phyloP scores from a whole-genome alignment of 2,888 invertebrate species.

The Caradrina kadenii region DNA sequence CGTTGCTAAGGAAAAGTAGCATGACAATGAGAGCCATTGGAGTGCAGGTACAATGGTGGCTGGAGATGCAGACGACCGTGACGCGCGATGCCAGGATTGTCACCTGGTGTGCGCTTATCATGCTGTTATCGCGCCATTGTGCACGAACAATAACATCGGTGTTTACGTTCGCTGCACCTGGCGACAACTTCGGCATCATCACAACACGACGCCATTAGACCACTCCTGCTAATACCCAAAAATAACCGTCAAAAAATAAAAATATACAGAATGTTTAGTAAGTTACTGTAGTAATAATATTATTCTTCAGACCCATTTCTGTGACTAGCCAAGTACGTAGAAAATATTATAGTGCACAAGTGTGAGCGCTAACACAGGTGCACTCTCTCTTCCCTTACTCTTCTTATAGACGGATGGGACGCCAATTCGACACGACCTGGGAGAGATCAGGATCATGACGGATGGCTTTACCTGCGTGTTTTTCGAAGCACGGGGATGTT shows the following conservation, averaged over 20 bases:
- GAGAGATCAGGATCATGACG: too few species aligned
- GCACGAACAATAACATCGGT: slow-evolving; percentile 63
- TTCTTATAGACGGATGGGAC: too few species aligned
- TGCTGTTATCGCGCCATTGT: slow-evolving; percentile 69
- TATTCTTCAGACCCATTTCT: too few species aligned
- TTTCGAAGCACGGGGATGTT: too few species aligned
- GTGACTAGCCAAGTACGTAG: too few species aligned
- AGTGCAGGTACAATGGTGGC: slow-evolving; percentile 8
- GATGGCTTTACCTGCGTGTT: too few species aligned
- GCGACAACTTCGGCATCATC: neutral
- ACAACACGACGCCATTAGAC: neutral
- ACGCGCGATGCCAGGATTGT: slow-evolving; percentile 58
- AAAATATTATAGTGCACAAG: too few species aligned
- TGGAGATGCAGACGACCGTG: neutral
- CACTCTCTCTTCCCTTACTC: too few species aligned
- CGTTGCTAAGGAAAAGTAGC: neutral
- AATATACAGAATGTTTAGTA: too few species aligned
- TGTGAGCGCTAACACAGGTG: too few species aligned
- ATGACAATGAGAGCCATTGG: neutral
- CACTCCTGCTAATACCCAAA: neutral
- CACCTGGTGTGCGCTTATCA: slow-evolving; percentile 63
- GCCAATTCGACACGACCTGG: too few species aligned
- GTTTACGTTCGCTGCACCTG: slow-evolving; percentile 65
- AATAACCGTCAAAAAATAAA: neutral
- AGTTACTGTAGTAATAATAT: too few species aligned